phyloP scores from a whole-genome alignment of 2,888 invertebrate species.

The Ctena decussata region DNA sequence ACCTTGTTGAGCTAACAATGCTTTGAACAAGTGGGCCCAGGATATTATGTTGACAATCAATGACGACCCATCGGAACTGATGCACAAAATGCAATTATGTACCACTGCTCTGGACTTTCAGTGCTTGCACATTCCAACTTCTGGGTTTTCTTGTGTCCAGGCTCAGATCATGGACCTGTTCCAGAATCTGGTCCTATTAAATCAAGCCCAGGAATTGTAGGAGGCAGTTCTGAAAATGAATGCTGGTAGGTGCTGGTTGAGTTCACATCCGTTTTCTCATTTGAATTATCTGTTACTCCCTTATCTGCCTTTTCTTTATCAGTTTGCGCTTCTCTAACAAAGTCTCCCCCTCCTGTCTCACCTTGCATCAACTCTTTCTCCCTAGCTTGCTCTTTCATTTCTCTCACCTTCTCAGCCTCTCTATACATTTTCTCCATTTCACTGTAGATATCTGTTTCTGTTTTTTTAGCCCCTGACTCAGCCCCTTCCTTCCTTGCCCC shows the following conservation, averaged over 20 bases:
- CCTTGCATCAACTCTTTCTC: conserved; percentile 46
- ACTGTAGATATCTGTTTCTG: conserved; percentile 18
- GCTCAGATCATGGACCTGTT: background rate
- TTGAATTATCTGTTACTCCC: background rate
- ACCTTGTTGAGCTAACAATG: too few species aligned
- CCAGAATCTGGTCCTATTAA: background rate
- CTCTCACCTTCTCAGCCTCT: conserved; percentile 29
- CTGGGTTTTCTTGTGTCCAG: too few species aligned
- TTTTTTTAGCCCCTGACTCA: conserved; percentile 31
- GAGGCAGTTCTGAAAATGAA: background rate
- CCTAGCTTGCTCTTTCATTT: conserved; percentile 29
- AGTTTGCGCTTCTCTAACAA: background rate
- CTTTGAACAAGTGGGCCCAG: too few species aligned
- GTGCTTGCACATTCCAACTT: too few species aligned
- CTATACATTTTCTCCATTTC: conserved; percentile 29
- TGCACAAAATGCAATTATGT: too few species aligned
- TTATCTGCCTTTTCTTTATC: background rate
- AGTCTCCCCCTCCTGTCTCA: conserved; percentile 19
- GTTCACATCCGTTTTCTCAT: background rate
- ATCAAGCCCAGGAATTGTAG: background rate
- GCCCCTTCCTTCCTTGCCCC: conserved; percentile 28
- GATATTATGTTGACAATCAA: too few species aligned
- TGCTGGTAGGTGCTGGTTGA: background rate
- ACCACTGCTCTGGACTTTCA: too few species aligned
- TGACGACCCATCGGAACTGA: too few species aligned